Evolutionary conservation across 2,113 vertebrate species (phyloP).

Genomic region (Gnathonemus echidnorhynchus): DNA sequence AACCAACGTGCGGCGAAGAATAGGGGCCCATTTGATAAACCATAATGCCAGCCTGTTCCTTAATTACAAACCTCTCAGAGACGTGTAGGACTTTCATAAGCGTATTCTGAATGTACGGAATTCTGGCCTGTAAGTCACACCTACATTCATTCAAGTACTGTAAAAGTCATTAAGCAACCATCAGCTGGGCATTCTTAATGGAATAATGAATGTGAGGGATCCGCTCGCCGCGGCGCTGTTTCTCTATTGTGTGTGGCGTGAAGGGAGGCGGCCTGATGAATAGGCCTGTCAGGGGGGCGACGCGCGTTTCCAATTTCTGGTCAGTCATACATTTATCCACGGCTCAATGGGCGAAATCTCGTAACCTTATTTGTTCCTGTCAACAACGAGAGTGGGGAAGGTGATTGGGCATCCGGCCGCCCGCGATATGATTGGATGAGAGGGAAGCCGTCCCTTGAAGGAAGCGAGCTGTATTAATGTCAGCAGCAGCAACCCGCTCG

Average conservation of each 20-base stretch:
- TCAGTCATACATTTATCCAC: slow-evolving; percentile 23
- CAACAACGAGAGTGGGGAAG: slow-evolving; percentile 1
- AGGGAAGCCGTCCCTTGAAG: neutral
- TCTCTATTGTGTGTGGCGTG: slow-evolving; percentile 33
- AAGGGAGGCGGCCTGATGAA: slow-evolving; percentile 25
- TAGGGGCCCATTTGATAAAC: neutral
- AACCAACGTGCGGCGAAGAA: neutral
- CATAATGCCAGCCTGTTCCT: neutral
- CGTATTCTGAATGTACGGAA: neutral
- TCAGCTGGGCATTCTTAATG: neutral
- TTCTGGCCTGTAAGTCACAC: neutral
- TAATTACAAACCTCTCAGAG: slow-evolving; percentile 2
- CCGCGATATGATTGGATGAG: slow-evolving; percentile 31
- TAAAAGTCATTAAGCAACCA: slow-evolving; percentile 3
- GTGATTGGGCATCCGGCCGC: neutral
- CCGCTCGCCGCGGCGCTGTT: neutral
- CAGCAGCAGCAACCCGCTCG: slow-evolving; percentile 14
- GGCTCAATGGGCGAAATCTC: slow-evolving; percentile 19
- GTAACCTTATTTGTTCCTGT: slow-evolving; percentile 32
- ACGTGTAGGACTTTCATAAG: neutral
- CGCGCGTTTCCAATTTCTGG: slow-evolving; percentile 37
- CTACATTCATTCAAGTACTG: neutral
- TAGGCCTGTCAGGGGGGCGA: slow-evolving; percentile 35
- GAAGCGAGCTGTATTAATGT: slow-evolving; percentile 30
- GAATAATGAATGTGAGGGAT: slow-evolving; percentile 8